Percentiles rank a stretch among this genome's conserved stretches.
phyloP scores from a whole-genome alignment of 2,797 vertebrate species.

The Monodelphis domestica region DNA sequence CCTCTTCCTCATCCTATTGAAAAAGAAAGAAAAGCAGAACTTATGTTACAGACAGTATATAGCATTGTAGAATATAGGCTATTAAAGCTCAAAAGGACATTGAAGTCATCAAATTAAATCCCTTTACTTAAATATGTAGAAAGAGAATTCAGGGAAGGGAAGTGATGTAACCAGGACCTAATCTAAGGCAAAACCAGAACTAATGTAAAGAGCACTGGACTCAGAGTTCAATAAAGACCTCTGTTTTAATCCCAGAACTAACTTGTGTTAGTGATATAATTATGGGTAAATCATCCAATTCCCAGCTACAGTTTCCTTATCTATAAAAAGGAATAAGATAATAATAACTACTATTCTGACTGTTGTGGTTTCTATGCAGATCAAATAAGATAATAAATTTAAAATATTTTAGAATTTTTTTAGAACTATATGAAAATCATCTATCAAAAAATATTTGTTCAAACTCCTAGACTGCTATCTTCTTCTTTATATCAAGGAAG shows the following conservation, averaged over 20 bases:
- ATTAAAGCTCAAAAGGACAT: neutral
- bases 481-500: neutral
- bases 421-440: neutral
- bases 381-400: neutral
- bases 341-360: neutral
- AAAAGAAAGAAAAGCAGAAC: too few relatives aligned
- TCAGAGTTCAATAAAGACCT: neutral
- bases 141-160: neutral
- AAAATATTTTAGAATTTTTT: neutral
- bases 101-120: neutral
- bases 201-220: neutral
- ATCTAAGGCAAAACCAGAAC: neutral
- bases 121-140: neutral
- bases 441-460: neutral
- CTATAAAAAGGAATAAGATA: slow-evolving; percentile 23
- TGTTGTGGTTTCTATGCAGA: neutral
- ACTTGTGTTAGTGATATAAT: neutral
- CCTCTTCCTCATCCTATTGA: neutral
- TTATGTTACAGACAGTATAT: neutral
- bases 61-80: neutral
- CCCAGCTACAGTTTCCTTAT: slow-evolving; percentile 30
- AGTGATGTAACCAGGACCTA: too few relatives aligned
- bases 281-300: slow-evolving; percentile 31
- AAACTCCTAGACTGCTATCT: neutral
- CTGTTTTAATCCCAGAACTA: neutral